Evolutionary conservation across 2,797 vertebrate species (phyloP), one percentile per base, ranked within the genome.

Genomic region (Sebastes goodei): DNA sequence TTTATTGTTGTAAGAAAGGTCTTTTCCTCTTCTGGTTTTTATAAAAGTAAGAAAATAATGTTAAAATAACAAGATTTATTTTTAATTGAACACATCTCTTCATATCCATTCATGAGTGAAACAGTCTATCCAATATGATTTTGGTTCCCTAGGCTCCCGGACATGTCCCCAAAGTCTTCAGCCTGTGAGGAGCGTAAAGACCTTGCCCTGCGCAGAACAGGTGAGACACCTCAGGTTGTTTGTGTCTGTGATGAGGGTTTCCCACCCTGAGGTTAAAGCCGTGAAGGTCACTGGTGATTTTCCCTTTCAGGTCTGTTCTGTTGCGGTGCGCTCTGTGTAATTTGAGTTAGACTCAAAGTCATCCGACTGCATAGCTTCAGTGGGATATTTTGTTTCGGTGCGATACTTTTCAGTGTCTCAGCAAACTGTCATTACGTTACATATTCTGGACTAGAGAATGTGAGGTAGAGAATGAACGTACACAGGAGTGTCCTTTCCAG

Each of bases 121-220:
- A 2, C 38, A 30, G 32, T 49, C 8, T 73, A 7, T 61, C 7
- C 15, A 25, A 29, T 78, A 21, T 71, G 75, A 9, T 84, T 82
- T 84, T 86, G 65, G 52, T 80, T 71, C 46, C 72, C 25, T 66
- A 98, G 97, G 95, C 23, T 75, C 25, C 92, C 94, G 25, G 96
- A 97, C 81, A 93, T 93, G 3, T 92, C 95, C 27, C 78, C 93
- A 30, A 93, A 96, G 72, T 71, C 94, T 76, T 81, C 92, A 88
- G 74, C 95, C 5, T 92, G 92, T 7, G 96, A 97, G 82, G 95
- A 96, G 15, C 95, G 95, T 0, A 97, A 97, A 80, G 97, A 97
- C 88, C 96, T 96, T 0, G 92, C 95, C 0, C 94, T 98, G 67
- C 93, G 97, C 23, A 96, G 97, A 86, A 97, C 97, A 91, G 97